Evolutionary conservation across 2,797 vertebrate genomes (phyloP), one percentile per base, ranked within the genome.

Genomic region (Tamandua tetradactyla): DNA sequence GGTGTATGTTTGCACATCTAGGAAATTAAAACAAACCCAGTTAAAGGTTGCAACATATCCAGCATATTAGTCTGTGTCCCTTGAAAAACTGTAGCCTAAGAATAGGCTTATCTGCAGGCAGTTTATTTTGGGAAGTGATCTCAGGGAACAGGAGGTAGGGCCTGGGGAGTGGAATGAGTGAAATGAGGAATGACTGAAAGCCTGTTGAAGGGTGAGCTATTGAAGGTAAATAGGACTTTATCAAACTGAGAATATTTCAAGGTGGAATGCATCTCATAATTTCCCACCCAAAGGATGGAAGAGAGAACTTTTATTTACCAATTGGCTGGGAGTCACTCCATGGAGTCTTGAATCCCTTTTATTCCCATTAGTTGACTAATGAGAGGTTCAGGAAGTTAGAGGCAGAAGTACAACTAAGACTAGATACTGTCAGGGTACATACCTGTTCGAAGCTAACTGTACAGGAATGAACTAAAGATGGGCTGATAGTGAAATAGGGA

Each of bases 81-180:
- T 71, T 71, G n/a, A 91, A 82, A 72, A 74, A 20, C 6, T 20
- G 35, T 20, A 64, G 2, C 4, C 18, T 59, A 74, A n/a, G 23
- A 78, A 69, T 10, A 1, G 23, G 2, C 2, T 69, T 87, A 11
- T 18, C 0, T 62, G 15, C 8, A 57, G 6, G 13, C 15, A 44
- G 40, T 66, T 80, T 86, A 71, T 66, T 55, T 76, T 25, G 3
- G 9, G 49, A 87, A 61, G 20, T 76, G n/a, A 1, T 14, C 8
- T n/a, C 2, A 7, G 30, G 27, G 2, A 35, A 52, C 1, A n/a
- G 18, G 9, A 52, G 12, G 4, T 57, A 2, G 2, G 10, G 9
- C 9, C 5, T 55, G 52, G 52, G 18, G 17, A 18, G 18, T 52
- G 7, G 32, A 86, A 42, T 12, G 23, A 47, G 0, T 66, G 9